Evolutionary conservation across 1,140 invertebrate genomes (phyloP), one percentile per base, ranked within the genome.

Genomic region (Phymorhynchus buccinoides): DNA sequence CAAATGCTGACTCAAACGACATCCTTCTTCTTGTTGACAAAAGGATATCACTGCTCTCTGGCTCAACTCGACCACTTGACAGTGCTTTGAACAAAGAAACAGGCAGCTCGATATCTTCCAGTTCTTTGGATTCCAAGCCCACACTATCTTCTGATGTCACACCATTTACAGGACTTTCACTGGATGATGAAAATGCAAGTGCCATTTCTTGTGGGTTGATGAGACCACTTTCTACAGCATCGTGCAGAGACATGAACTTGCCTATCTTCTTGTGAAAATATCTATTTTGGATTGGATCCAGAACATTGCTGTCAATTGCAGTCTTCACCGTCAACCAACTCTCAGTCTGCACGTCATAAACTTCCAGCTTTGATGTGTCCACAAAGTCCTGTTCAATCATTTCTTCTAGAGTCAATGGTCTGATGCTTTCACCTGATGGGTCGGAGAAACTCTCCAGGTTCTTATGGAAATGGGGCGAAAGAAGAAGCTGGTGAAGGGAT

Each of bases 301-400:
- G 16, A 30, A 89, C 84, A 56, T 91, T 90, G 78, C 90, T 87
- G 73, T 88, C 84, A 39, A 97, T 96, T 1, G 96, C 96, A 93
- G 98, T 97, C 88, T 97, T 96, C 30, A 98, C 91, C 27, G 97
- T 97, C 3, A 98, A 95, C 90, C 96, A 95, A 84, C 95, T 94
- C 35, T 95, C 96, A 1, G 95, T 96, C 75, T 95, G 94, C 35
- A 84, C 0, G 94, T 97, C 96, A 30, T 95, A 95, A 1, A 88
- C 62, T 73, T 87, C 86, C n/a, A 84, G 32, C 32, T 78, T 77
- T 14, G 52, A 81, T 2, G 35, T 42, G 52, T 87, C 88, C n/a
- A 90, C 85, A 66, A 87, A 84, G 35, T 83, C 71, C 80, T 86
- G 42, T 48, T 80, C 78, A 18, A 90, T 80, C 86, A 88, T 87